Evolutionary conservation across 2,113 vertebrate species (phyloP).

Genomic region (Alethe diademata): DNA sequence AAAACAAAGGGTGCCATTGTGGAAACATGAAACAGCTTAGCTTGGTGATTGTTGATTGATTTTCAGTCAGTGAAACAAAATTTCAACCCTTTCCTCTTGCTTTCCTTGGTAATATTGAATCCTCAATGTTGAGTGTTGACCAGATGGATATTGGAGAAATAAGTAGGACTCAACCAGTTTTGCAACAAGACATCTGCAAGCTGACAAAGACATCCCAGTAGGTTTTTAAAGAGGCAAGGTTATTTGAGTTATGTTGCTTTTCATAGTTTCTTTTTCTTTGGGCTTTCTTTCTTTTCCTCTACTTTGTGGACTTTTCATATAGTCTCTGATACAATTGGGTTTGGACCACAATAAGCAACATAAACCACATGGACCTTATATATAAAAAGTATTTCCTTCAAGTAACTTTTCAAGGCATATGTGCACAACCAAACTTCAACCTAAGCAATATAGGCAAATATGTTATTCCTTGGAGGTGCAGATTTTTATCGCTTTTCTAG

Average conservation of each 20-base stretch:
- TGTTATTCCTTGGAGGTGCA: neutral
- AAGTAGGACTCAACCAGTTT: neutral
- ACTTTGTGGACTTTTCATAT: neutral
- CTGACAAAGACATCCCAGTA: too few species aligned
- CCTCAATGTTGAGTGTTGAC: neutral
- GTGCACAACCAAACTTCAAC: neutral
- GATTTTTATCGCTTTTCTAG: neutral
- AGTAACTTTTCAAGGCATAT: neutral
- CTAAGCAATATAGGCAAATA: neutral
- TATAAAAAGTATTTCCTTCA: neutral
- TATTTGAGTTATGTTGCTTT: neutral
- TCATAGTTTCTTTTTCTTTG: neutral
- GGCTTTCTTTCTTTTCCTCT: rapidly evolving
- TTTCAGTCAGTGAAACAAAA: neutral
- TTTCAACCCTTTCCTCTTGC: neutral
- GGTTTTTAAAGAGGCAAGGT: neutral
- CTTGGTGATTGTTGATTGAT: neutral
- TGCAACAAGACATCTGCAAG: neutral
- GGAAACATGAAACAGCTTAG: neutral
- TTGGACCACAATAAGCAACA: neutral
- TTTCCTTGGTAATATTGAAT: neutral
- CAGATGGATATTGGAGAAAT: neutral
- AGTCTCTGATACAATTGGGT: neutral
- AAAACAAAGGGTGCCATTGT: constrained; percentile 4
- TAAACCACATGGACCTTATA: neutral